Conservation (phyloP, 2,797 vertebrate species). For the Hippopotamyrus pictus region DNA sequence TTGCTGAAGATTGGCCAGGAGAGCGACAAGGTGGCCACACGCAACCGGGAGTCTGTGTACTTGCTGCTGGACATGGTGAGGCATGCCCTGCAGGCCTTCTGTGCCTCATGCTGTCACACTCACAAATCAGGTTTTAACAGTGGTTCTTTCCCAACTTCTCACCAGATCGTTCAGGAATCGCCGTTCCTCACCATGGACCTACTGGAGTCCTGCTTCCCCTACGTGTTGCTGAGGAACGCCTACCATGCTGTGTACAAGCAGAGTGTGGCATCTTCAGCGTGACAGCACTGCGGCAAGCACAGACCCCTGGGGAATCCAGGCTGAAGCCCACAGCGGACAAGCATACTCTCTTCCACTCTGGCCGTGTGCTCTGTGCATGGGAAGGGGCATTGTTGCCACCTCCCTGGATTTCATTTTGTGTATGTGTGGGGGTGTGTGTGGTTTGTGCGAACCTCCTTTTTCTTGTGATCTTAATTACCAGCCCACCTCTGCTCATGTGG, state of each 20-base stretch:
- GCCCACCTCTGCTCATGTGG: constrained; percentile 56
- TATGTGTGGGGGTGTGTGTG: constrained; percentile 59
- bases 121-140: background rate
- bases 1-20: constrained; percentile 97
- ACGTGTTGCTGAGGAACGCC: constrained; percentile 92
- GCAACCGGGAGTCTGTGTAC: constrained; percentile 95
- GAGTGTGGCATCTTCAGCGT: constrained; percentile 83
- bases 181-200: constrained; percentile 98
- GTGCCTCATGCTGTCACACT: background rate
- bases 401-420: constrained; percentile 50
- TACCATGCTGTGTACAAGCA: constrained; percentile 98
- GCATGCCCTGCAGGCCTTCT: background rate
- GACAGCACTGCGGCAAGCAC: constrained; percentile 28
- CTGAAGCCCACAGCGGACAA: background rate
- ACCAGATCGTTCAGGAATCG: constrained; percentile 95
- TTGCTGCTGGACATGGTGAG: constrained; percentile 96
- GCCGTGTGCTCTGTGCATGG: constrained; percentile 62
- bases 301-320: background rate
- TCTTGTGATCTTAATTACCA: constrained; percentile 58
- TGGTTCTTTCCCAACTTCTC: constrained; percentile 31
- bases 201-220: constrained; percentile 97
- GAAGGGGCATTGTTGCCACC: constrained; percentile 46
- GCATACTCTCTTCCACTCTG: constrained; percentile 45
- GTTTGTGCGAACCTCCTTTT: constrained; percentile 36
- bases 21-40: constrained; percentile 93